phyloP scores from a whole-genome alignment of 35 echinoderm and acorn worm species.

The Chiridota heheva region DNA sequence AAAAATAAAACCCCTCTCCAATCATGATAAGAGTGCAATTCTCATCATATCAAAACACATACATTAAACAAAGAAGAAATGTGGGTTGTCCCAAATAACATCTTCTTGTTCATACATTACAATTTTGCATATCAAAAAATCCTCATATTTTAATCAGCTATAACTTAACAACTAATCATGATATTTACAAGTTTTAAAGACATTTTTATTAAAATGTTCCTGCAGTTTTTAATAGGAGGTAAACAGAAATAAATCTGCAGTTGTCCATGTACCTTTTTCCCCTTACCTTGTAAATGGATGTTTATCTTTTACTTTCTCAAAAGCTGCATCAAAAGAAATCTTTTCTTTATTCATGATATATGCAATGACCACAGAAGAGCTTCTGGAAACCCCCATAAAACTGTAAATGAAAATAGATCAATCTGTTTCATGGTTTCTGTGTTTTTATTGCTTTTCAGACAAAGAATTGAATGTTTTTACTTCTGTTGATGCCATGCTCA shows the following conservation, averaged over 20 bases:
- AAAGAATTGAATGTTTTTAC: not conserved
- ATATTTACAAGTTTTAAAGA: not conserved
- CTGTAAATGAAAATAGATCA: conserved; percentile 36
- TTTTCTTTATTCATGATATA: conserved; percentile 89
- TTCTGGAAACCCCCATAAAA: conserved; percentile 82
- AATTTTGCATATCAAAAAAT: no score
- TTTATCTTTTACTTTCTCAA: conserved; percentile 50
- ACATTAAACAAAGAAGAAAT: no score
- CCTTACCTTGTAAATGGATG: conserved; percentile 47
- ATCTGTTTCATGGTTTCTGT: no score
- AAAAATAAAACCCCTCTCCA: no score
- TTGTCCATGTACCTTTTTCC: not conserved
- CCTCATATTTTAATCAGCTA: no score
- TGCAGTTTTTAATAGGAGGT: not conserved
- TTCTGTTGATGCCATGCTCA: not conserved
- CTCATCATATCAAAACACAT: no score
- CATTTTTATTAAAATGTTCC: not conserved
- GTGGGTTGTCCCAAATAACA: no score
- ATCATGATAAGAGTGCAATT: no score
- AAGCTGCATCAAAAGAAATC: conserved; percentile 45
- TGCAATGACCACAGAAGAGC: conserved; percentile 72
- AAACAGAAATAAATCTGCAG: not conserved
- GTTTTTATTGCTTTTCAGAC: no score
- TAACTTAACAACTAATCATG: not conserved
- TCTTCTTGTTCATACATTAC: no score